phyloP scores from a whole-genome alignment of 2,888 invertebrate species.

The Theretra japonica region DNA sequence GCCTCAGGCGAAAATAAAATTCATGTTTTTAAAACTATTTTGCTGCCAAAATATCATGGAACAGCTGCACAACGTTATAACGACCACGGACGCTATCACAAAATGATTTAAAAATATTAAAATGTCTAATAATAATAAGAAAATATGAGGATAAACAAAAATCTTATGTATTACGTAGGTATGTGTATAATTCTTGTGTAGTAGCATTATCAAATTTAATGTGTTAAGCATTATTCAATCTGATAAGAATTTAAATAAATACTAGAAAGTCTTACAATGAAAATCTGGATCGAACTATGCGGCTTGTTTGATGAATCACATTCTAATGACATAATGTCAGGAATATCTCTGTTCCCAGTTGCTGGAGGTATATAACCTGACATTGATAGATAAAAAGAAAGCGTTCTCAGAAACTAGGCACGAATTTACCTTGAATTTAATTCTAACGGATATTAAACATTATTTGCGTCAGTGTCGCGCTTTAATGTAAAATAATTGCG shows the following conservation, averaged over 20 bases:
- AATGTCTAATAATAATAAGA: conserved; percentile 8
- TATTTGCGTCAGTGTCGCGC: conserved; percentile 35
- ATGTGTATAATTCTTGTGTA: too few species aligned
- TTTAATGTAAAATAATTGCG: conserved; percentile 42
- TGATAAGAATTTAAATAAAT: too few species aligned
- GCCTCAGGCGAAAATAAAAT: conserved; percentile 70
- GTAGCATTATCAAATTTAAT: too few species aligned
- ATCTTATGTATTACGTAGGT: too few species aligned
- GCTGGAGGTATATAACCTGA: background rate
- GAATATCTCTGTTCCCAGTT: background rate
- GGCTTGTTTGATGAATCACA: too few species aligned
- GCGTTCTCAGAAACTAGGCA: background rate
- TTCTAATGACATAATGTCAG: background rate
- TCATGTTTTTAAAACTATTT: conserved; percentile 72
- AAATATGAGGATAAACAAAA: background rate
- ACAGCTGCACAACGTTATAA: conserved; percentile 70
- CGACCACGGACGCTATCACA: conserved; percentile 46
- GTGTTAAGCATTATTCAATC: too few species aligned
- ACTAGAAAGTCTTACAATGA: too few species aligned
- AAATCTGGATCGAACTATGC: too few species aligned
- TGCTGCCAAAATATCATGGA: conserved; percentile 73
- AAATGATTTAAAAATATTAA: conserved; percentile 38
- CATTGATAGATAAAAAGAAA: background rate
- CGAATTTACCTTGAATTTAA: conserved; percentile 45
- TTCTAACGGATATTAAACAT: conserved; percentile 42